phyloP scores from a whole-genome alignment of 30 jellyfish, hydroid and myxozoan genomes.

The Aurelia sp. region DNA sequence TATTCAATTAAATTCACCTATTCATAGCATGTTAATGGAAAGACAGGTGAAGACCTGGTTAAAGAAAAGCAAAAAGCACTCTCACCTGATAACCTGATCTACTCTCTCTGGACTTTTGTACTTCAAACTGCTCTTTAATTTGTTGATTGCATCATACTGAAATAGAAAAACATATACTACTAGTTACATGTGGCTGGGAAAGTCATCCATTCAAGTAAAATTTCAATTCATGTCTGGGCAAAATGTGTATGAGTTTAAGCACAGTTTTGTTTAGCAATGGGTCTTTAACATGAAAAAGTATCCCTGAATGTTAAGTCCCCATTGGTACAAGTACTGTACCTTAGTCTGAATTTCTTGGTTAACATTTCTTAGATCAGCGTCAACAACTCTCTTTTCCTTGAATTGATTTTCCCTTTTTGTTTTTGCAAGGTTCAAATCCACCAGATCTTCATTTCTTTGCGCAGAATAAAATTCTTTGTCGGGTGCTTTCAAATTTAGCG shows the following conservation, averaged over 20 bases:
- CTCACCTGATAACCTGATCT: slow-evolving; percentile 53
- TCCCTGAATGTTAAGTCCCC: too few relatives aligned
- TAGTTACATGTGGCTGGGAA: too few relatives aligned
- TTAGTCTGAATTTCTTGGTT: slow-evolving; percentile 42
- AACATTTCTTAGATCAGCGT: slow-evolving; percentile 34
- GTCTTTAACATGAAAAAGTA: too few relatives aligned
- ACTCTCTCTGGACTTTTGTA: slow-evolving; percentile 55
- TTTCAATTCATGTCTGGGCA: too few relatives aligned
- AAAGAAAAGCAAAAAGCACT: too few relatives aligned
- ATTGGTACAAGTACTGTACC: not conserved
- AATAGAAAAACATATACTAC: not conserved
- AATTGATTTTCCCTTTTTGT: slow-evolving; percentile 37
- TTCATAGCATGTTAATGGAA: too few relatives aligned
- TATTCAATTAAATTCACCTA: too few relatives aligned
- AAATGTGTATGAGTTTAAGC: too few relatives aligned
- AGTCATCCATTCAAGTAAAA: too few relatives aligned
- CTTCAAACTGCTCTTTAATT: slow-evolving; percentile 43
- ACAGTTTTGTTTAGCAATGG: too few relatives aligned
- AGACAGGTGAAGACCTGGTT: too few relatives aligned
- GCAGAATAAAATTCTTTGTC: slow-evolving; percentile 31
- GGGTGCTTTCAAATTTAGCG: slow-evolving; percentile 12
- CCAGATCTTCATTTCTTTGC: slow-evolving; percentile 6
- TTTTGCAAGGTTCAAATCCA: slow-evolving; percentile 24
- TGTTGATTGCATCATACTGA: slow-evolving; percentile 52
- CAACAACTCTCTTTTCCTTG: slow-evolving; percentile 37